Evolutionary conservation across 2,113 vertebrate genomes (phyloP).

Genomic region (Phrynosoma blainvillii): DNA sequence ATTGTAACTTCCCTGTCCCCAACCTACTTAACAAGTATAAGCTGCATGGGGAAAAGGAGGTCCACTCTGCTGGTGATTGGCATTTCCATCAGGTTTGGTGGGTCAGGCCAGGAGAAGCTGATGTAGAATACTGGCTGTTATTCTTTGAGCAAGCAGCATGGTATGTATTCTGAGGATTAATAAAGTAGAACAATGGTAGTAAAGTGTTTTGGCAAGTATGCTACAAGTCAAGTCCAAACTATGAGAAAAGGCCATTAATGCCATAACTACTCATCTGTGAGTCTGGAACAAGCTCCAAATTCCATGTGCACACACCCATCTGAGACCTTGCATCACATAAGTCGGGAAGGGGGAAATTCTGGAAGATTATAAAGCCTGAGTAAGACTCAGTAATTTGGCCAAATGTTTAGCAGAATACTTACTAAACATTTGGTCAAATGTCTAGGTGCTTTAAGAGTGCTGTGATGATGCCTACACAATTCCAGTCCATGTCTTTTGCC

Average conservation of each 20-base stretch:
- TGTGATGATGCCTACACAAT: background rate
- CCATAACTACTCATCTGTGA: background rate
- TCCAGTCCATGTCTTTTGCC: background rate
- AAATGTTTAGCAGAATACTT: background rate
- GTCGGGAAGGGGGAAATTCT: background rate
- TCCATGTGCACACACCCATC: background rate
- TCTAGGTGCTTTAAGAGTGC: background rate
- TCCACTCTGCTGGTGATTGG: no score
- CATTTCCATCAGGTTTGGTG: no score
- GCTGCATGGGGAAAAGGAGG: no score
- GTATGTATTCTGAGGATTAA: background rate
- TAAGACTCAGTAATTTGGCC: background rate
- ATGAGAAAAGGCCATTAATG: background rate
- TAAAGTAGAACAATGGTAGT: conserved; percentile 12
- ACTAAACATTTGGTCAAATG: background rate
- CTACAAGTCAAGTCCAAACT: background rate
- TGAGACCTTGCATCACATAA: background rate
- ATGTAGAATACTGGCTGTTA: background rate
- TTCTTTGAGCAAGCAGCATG: background rate
- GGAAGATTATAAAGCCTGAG: background rate
- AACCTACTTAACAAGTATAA: no score
- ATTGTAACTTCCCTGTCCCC: no score
- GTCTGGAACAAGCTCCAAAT: background rate
- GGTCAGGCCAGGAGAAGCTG: no score
- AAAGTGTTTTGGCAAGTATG: background rate